phyloP scores from a whole-genome alignment of 2,797 vertebrate species.

The Haliaeetus albicilla region DNA sequence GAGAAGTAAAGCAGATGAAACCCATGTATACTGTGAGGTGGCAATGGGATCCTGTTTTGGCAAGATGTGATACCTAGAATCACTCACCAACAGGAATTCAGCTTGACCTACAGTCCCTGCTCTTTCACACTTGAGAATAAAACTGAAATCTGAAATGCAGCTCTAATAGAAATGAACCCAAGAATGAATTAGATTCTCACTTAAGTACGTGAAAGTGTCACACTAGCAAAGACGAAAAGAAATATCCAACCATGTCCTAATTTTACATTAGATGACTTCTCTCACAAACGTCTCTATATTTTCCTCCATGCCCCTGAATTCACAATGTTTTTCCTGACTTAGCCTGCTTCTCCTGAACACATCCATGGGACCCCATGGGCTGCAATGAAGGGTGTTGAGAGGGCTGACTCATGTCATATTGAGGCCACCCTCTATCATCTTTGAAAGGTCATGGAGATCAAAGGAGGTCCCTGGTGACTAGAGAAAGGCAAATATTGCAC shows the following conservation, averaged over 20 bases:
- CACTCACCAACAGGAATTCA: neutral
- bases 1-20: neutral
- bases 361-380: neutral
- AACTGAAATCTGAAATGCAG: neutral
- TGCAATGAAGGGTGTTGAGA: neutral
- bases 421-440: neutral
- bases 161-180: neutral
- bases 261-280: neutral
- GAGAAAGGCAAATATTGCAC: neutral
- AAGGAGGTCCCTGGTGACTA: neutral
- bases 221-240: neutral
- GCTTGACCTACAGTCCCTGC: neutral
- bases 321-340: neutral
- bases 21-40: neutral
- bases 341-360: neutral
- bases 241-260: neutral
- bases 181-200: neutral
- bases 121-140: neutral
- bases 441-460: neutral
- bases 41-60: neutral
- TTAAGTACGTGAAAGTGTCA: neutral
- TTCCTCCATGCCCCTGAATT: neutral
- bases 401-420: neutral
- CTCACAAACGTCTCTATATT: neutral
- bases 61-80: neutral